Evolutionary conservation across 1,140 invertebrate species (phyloP).

Genomic region (Spodoptera frugiperda): DNA sequence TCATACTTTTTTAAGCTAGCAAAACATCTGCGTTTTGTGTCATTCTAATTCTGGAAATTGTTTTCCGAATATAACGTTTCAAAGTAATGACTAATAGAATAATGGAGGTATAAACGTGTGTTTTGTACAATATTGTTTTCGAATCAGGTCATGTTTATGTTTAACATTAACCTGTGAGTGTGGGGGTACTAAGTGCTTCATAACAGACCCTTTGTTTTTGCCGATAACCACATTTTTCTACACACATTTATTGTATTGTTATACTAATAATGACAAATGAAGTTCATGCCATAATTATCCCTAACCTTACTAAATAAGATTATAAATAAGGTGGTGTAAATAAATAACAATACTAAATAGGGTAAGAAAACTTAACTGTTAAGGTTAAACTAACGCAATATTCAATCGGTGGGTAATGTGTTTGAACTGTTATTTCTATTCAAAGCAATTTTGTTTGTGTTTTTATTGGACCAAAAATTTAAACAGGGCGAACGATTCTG

Average conservation of each 20-base stretch:
- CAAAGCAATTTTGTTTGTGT: no score
- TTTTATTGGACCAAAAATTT: neutral
- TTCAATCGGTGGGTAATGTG: neutral
- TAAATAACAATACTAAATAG: neutral
- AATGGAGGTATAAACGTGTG: neutral
- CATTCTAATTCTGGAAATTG: neutral
- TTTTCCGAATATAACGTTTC: neutral
- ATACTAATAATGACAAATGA: neutral
- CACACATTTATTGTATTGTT: neutral
- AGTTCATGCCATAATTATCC: neutral
- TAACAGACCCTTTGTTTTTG: slow-evolving; percentile 32
- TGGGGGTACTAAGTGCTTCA: slow-evolving; percentile 36
- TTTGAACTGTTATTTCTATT: no score
- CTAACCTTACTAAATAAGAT: neutral
- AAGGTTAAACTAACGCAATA: no score
- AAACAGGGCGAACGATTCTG: slow-evolving; percentile 22
- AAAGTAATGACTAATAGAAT: neutral
- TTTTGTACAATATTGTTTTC: neutral
- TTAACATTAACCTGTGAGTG: slow-evolving; percentile 20
- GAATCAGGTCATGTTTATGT: slow-evolving; percentile 37
- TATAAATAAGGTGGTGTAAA: no score
- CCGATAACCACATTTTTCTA: slow-evolving; percentile 40
- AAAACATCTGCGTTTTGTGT: slow-evolving; percentile 14
- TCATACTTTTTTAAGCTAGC: neutral
- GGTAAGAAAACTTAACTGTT: neutral